Percentiles rank a stretch among this genome's conserved stretches.
Conservation (phyloP, 2,113 vertebrate genomes). For the Cyanoliseus patagonus region DNA sequence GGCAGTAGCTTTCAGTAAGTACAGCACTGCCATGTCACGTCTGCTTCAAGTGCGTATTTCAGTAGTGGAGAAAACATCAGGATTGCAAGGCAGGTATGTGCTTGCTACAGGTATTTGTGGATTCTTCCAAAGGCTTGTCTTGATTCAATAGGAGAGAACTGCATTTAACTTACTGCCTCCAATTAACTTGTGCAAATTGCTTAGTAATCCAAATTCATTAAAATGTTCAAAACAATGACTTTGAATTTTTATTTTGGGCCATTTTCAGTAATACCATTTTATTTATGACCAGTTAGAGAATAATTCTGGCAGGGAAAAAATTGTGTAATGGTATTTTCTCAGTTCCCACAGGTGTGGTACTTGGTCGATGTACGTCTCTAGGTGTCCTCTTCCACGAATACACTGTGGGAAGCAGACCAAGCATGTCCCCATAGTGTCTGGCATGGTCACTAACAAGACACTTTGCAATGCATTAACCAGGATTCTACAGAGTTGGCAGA, state of each 20-base stretch:
- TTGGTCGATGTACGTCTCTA: background rate
- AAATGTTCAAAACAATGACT: background rate
- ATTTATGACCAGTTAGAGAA: background rate
- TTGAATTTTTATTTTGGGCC: background rate
- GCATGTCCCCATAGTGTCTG: background rate
- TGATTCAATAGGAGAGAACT: background rate
- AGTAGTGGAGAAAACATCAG: background rate
- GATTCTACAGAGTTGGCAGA: background rate
- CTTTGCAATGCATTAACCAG: background rate
- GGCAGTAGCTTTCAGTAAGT: background rate
- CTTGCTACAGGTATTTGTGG: background rate
- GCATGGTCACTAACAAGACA: background rate
- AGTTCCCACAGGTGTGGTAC: background rate
- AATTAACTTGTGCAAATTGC: background rate
- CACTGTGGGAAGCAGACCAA: background rate
- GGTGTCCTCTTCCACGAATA: background rate
- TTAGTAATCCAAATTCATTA: background rate
- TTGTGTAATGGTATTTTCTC: background rate
- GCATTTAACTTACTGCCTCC: background rate
- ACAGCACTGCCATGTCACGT: background rate
- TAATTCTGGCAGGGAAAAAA: background rate
- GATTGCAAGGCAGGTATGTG: background rate
- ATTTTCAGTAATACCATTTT: background rate
- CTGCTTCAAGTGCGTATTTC: background rate
- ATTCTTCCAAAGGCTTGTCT: background rate